Conservation (phyloP, 2,797 vertebrate species). For the Esox lucius region DNA sequence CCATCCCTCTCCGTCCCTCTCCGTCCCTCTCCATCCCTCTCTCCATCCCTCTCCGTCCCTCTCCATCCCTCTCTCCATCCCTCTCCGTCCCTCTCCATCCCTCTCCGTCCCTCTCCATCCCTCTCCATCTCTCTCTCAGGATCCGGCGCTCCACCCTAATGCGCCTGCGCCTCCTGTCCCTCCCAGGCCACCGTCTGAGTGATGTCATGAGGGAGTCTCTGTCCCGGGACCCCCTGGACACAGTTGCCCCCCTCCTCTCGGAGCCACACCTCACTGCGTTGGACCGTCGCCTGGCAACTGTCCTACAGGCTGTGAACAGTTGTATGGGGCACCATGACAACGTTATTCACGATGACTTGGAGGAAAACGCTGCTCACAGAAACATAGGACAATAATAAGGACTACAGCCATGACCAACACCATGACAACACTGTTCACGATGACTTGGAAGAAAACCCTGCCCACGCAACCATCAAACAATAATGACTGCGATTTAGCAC, state of each 20-base stretch:
- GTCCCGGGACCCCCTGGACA: conserved; percentile 77
- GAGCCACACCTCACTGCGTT: conserved; percentile 82
- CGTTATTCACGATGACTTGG: conserved; percentile 59
- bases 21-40: no score
- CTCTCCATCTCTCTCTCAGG: conserved; percentile 55
- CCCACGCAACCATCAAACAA: neutral
- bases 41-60: neutral
- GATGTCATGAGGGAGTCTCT: conserved; percentile 86
- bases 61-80: neutral
- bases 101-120: neutral
- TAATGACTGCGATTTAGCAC: neutral
- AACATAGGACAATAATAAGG: neutral
- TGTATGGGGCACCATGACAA: conserved; percentile 64
- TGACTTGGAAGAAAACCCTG: conserved; percentile 43
- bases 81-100: no score
- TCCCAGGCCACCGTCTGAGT: conserved; percentile 82
- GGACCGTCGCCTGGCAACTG: conserved; percentile 82
- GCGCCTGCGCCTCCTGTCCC: conserved; percentile 82
- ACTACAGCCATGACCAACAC: neutral
- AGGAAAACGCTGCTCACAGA: neutral
- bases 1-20: neutral
- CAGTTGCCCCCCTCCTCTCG: conserved; percentile 76
- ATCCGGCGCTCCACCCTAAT: conserved; percentile 87
- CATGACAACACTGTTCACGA: conserved; percentile 3
- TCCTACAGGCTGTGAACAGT: conserved; percentile 75